Conservation (phyloP, 2,113 vertebrate species). For the Cephalopholis sonnerati region DNA sequence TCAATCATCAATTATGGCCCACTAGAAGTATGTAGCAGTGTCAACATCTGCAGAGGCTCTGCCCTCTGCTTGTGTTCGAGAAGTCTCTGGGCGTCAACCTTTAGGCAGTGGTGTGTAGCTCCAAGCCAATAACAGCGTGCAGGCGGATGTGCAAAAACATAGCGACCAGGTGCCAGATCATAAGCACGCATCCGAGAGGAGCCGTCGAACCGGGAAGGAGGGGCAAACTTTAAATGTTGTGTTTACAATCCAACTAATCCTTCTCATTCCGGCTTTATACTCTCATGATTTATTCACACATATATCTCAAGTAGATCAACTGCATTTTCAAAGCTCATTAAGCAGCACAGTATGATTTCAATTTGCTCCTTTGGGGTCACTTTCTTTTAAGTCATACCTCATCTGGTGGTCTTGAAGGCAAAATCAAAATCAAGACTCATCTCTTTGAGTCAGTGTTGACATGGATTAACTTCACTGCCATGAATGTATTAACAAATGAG, state of each 20-base stretch:
- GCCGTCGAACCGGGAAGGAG: no score
- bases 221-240: no score
- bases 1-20: no score
- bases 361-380: background rate
- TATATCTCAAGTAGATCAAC: background rate
- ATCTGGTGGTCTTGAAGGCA: conserved; percentile 20
- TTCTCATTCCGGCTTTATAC: no score
- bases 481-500: conserved; percentile 68
- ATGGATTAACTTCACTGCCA: conserved; percentile 59
- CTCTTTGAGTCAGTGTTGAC: conserved; percentile 17
- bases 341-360: background rate
- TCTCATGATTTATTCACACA: background rate
- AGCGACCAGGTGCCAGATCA: no score
- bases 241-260: no score
- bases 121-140: no score
- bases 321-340: background rate
- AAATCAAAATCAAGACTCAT: conserved; percentile 31
- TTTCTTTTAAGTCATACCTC: background rate
- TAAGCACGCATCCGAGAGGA: no score
- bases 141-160: no score
- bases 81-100: no score
- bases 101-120: no score
- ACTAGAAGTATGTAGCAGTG: background rate
- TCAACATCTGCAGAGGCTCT: background rate
- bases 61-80: background rate